Evolutionary conservation across 1,140 invertebrate species (phyloP), one percentile per base, ranked within the genome.

Genomic region (Bombus vancouverensis): DNA sequence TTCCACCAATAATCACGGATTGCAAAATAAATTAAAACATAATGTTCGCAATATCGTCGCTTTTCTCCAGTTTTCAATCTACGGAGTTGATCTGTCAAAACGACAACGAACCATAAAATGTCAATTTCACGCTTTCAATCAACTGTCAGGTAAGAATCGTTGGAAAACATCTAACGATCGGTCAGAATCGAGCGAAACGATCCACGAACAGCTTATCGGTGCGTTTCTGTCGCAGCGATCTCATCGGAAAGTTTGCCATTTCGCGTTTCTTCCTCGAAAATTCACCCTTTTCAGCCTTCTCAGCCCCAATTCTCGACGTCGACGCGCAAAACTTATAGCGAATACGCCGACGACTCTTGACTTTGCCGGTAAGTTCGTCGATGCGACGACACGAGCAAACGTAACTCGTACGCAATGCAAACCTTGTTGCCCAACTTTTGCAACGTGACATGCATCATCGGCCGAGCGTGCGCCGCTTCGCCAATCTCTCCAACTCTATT

Each of bases 401-500:
- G 72, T 75, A 83, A 9, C 59, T 83, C 59, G 59, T 76, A 68
- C 39, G 81, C 73, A 53, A 76, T 76, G 81, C 81, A 83, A 76
- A 75, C 81, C 81, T 83, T 76, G 81, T 83, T 83, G 81, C 59
- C 59, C 34, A 83, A 83, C 81, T 83, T 83, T 68, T 68, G 72
- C 59, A 76, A 76, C 81, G 59, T 83, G 59, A 83, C 81, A 76
- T 83, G 72, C 73, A 76, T 76, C 81, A 53, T 83, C 59, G 42
- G 59, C 34, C 28, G 42, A 34, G 22, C 13, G 34, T 32, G 28
- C 42, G 5, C 5, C 32, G 73, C 66, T 82, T 34, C 28, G 10
- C 25, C 62, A 66, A 66, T 32, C 59, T 68, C 34, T 32, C 34
- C 34, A 83, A 83, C 81, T 83, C 57, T 32, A 83, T 83, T 83